These are phyloP conservation scores for Scolanthus callimorphus DNA, from an alignment of 92 coral and sea anemone genomes.

Conservation along the genomic window DNA sequence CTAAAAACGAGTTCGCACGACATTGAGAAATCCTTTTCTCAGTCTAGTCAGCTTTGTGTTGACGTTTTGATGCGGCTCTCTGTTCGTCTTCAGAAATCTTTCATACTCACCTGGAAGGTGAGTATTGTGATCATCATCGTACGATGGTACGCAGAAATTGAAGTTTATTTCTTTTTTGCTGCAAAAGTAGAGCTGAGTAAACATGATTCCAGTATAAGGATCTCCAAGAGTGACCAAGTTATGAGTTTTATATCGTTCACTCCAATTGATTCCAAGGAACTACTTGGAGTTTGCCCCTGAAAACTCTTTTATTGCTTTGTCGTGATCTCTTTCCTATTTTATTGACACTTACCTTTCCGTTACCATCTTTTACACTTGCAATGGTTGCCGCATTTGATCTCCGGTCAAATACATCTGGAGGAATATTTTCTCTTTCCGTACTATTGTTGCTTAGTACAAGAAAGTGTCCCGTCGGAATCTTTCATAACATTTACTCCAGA, in stretches of 20 bases:
- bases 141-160: neutral
- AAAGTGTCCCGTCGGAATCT: neutral
- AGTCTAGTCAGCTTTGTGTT: no score
- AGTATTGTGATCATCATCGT: neutral
- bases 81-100: conserved; percentile 1
- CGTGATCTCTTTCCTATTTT: neutral
- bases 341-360: conserved; percentile 2
- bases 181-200: no score
- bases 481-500: conserved; percentile 6
- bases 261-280: conserved; percentile 1
- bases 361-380: conserved; percentile 8
- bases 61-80: neutral
- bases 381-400: no score
- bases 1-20: no score
- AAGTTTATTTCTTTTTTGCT: neutral
- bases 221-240: neutral
- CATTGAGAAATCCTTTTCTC: no score
- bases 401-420: conserved; percentile 7
- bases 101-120: conserved; percentile 8
- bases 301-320: neutral
- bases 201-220: conserved; percentile 1
- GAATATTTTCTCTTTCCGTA: conserved; percentile 5
- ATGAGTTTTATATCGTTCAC: neutral
- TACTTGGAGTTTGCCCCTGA: neutral
- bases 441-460: neutral